A percentile compares a stretch with the other conserved stretches of the same genome.
These are phyloP conservation scores for Hyles euphorbiae DNA, from an alignment of 1,140 invertebrate genomes.

Conservation along the genomic window DNA sequence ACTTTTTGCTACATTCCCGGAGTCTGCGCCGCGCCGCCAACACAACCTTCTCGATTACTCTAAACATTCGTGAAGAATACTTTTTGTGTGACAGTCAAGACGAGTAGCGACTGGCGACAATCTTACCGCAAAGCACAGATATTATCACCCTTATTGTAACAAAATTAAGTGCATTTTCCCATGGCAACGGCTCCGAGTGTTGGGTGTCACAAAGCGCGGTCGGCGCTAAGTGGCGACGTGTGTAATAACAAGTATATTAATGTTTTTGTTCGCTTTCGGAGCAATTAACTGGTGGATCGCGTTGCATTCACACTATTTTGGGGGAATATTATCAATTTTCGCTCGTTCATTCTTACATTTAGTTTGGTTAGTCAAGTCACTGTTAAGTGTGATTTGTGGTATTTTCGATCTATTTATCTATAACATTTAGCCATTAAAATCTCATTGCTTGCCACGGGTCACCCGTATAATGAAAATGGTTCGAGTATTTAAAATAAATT, in stretches of 20 bases:
- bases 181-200: slow-evolving; percentile 18
- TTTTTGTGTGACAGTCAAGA: slow-evolving; percentile 36
- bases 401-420: too few relatives aligned
- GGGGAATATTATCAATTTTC: too few relatives aligned
- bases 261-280: not conserved
- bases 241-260: slow-evolving; percentile 42
- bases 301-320: not conserved
- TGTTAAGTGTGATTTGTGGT: too few relatives aligned
- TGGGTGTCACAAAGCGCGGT: slow-evolving; percentile 42
- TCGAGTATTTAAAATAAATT: too few relatives aligned
- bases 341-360: not conserved
- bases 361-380: not conserved
- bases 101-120: slow-evolving; percentile 28
- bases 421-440: too few relatives aligned
- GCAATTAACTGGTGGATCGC: not conserved
- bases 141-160: not conserved
- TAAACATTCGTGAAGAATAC: slow-evolving; percentile 38
- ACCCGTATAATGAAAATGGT: too few relatives aligned
- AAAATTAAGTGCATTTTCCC: too few relatives aligned
- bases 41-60: slow-evolving; percentile 38
- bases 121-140: not conserved
- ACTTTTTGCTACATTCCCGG: too few relatives aligned
- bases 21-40: slow-evolving; percentile 18
- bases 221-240: slow-evolving; percentile 48
- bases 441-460: too few relatives aligned